These are phyloP conservation scores for Calephelis nemesis DNA, from an alignment of 1,140 invertebrate genomes.

Conservation along the genomic window DNA sequence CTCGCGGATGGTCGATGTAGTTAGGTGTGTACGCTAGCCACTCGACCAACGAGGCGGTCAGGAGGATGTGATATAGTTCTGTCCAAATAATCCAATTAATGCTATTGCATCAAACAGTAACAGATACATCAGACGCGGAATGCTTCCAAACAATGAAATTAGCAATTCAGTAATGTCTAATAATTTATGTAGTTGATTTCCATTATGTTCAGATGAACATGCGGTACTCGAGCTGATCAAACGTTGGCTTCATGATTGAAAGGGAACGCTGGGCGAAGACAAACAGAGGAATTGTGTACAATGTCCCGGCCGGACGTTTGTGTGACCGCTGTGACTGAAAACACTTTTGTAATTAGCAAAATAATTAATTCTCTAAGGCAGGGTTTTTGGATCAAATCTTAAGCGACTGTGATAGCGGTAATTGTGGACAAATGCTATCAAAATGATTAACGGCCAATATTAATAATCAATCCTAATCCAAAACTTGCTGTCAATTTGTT, in stretches of 20 bases:
- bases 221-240: conserved; percentile 26
- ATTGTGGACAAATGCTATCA: no score
- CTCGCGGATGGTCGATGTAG: no score
- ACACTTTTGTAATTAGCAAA: conserved; percentile 51
- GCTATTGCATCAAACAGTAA: neutral
- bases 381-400: no score
- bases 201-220: conserved; percentile 12
- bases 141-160: conserved; percentile 4
- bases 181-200: conserved; percentile 16
- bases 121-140: neutral
- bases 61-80: neutral
- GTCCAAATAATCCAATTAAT: neutral
- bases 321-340: conserved; percentile 31
- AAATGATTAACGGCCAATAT: no score
- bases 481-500: no score
- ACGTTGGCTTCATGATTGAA: conserved; percentile 47
- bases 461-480: no score
- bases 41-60: no score
- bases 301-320: conserved; percentile 52
- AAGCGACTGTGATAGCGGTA: no score
- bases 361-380: neutral
- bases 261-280: conserved; percentile 41
- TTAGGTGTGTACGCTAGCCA: no score
- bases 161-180: neutral
- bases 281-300: conserved; percentile 51